Percentiles rank a stretch among this genome's conserved stretches.
Conservation (phyloP, 2,888 invertebrate genomes). For the Noctuana brunneofusca region DNA sequence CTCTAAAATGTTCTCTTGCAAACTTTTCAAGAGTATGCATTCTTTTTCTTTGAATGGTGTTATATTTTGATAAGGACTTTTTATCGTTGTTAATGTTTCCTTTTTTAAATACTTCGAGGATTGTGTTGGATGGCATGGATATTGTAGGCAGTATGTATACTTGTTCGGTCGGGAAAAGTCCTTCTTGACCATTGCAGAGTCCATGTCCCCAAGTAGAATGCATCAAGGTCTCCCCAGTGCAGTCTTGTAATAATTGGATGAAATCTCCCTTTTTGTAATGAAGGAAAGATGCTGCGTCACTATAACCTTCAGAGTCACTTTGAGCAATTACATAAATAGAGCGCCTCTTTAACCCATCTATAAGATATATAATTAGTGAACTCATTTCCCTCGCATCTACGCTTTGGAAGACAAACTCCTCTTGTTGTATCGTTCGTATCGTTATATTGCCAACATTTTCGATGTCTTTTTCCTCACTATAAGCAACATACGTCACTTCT, state of each 20-base stretch:
- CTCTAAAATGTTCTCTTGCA: constrained; percentile 91
- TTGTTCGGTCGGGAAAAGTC: constrained; percentile 93
- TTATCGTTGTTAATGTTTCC: constrained; percentile 76
- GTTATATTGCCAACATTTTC: constrained; percentile 86
- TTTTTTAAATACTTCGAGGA: constrained; percentile 86
- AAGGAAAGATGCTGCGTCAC: constrained; percentile 82
- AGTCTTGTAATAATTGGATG: constrained; percentile 89
- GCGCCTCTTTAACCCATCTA: constrained; percentile 93
- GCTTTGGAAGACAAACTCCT: constrained; percentile 95
- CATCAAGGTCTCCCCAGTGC: constrained; percentile 89
- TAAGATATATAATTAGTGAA: constrained; percentile 90
- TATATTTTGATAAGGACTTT: constrained; percentile 73
- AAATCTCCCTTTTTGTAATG: constrained; percentile 90
- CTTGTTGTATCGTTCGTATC: constrained; percentile 91
- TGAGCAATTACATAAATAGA: constrained; percentile 92
- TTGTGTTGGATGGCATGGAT: constrained; percentile 86
- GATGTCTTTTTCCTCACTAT: constrained; percentile 74
- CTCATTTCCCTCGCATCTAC: constrained; percentile 93
- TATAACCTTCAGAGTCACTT: constrained; percentile 81
- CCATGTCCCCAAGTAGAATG: constrained; percentile 89
- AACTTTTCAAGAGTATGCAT: constrained; percentile 93
- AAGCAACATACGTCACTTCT: constrained; percentile 91
- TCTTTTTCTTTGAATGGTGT: constrained; percentile 85
- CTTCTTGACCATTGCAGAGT: constrained; percentile 86
- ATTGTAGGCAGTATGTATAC: constrained; percentile 94